Evolutionary conservation across 2,113 vertebrate genomes (phyloP).

Genomic region (Vulpes lagopus): DNA sequence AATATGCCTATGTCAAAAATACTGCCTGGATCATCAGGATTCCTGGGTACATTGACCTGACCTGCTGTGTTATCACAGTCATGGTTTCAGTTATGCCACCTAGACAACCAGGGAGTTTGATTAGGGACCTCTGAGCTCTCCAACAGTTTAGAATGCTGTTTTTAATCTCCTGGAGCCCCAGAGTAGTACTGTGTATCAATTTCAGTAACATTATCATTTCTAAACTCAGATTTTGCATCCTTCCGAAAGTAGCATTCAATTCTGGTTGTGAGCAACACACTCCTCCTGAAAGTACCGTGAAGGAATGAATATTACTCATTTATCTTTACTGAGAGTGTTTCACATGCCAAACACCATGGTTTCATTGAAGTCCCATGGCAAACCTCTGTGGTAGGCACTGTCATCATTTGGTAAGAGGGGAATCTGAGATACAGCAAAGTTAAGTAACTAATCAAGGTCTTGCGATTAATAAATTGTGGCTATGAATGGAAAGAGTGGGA

Average conservation of each 20-base stretch:
- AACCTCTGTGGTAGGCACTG: background rate
- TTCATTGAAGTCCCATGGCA: background rate
- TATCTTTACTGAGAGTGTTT: background rate
- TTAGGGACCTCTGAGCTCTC: background rate
- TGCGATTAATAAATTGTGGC: background rate
- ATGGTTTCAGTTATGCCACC: background rate
- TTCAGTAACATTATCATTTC: background rate
- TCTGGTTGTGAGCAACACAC: background rate
- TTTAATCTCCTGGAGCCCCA: background rate
- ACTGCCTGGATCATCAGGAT: background rate
- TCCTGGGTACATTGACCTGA: background rate
- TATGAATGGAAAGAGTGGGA: background rate
- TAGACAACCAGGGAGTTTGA: background rate
- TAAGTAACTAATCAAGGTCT: background rate
- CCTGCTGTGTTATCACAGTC: background rate
- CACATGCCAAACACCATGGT: background rate
- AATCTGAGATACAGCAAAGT: background rate
- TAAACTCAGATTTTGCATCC: background rate
- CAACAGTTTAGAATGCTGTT: slow-evolving; percentile 8
- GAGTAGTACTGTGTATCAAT: background rate
- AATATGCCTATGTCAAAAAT: background rate
- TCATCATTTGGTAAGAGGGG: background rate
- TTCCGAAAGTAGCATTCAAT: background rate
- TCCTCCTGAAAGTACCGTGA: background rate
- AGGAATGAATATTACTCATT: background rate